Evolutionary conservation across 2,113 vertebrate species (phyloP).

Genomic region (Isichthys henryi): DNA sequence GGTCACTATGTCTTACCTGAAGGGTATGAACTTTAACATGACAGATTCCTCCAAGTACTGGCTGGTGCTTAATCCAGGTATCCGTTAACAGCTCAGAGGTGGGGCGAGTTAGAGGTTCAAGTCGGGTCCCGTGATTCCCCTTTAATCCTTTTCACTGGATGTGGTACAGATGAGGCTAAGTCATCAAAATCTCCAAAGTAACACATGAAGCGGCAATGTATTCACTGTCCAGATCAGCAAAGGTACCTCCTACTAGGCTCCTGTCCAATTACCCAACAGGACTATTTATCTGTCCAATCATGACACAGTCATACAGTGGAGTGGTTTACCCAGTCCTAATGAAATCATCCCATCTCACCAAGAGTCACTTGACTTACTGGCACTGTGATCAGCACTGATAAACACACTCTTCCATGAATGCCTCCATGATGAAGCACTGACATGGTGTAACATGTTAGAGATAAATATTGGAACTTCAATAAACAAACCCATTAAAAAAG

Average conservation of each 20-base stretch:
- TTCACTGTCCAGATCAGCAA: not conserved
- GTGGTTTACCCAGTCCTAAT: not conserved
- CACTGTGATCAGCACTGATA: not conserved
- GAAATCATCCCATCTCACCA: not conserved
- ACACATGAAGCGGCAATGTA: not conserved
- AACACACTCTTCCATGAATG: not conserved
- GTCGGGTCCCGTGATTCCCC: not conserved
- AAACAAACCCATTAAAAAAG: not conserved
- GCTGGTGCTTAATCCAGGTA: not conserved
- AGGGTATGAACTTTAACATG: conserved; percentile 9
- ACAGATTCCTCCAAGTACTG: not conserved
- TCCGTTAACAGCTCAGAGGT: not conserved
- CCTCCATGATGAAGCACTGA: not conserved
- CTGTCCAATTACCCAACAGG: not conserved
- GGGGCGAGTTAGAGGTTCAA: not conserved
- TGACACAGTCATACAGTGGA: not conserved
- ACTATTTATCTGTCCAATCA: not conserved
- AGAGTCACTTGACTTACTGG: conserved; percentile 6
- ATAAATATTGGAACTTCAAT: not conserved
- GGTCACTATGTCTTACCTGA: not conserved
- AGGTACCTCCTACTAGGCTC: not conserved
- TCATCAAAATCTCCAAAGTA: not conserved
- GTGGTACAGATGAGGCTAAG: not conserved
- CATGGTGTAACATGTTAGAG: not conserved
- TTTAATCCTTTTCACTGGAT: not conserved